phyloP scores from a whole-genome alignment of 2,113 vertebrate species.

The Conger conger region DNA sequence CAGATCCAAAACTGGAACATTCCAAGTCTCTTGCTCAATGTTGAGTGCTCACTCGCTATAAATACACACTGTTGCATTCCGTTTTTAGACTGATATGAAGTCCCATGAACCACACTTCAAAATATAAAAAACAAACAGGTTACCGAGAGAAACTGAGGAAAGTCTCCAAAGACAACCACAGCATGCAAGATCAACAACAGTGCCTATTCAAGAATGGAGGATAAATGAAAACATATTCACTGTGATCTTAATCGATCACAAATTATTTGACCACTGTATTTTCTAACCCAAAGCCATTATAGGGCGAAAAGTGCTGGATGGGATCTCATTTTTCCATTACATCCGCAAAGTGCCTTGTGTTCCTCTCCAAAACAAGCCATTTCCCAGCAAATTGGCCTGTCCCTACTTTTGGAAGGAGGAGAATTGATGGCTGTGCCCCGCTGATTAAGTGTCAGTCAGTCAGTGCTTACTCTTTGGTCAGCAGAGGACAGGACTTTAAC shows the following conservation, averaged over 20 bases:
- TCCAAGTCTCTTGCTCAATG: neutral
- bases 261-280: neutral
- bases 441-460: neutral
- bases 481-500: conserved; percentile 88
- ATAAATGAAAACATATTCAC: neutral
- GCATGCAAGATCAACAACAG: neutral
- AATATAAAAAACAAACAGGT: neutral
- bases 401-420: neutral
- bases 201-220: neutral
- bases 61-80: neutral
- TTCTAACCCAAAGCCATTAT: neutral
- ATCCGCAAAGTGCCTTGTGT: neutral
- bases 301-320: neutral
- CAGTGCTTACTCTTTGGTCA: conserved; percentile 97
- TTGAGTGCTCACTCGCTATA: neutral
- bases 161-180: neutral
- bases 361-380: neutral
- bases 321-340: neutral
- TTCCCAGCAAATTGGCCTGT: neutral
- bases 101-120: neutral
- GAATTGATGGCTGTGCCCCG: neutral
- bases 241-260: neutral
- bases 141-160: neutral
- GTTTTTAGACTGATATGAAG: neutral
- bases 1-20: conserved; percentile 15